Base-by-base conservation (phyloP, 2,888 invertebrate genomes). In the Endomychus coccineus region DNA sequence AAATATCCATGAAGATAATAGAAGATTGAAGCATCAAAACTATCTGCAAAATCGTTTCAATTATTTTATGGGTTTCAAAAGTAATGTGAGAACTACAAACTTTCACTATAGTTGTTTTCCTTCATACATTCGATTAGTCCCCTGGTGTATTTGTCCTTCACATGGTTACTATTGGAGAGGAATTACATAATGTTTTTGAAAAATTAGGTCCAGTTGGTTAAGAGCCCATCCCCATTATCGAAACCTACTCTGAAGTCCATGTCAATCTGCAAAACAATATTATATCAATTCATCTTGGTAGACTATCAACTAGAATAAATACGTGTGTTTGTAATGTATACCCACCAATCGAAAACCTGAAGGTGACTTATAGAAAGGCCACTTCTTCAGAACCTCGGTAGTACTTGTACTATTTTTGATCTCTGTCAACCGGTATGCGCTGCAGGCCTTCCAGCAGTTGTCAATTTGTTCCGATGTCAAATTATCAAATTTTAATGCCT, bases 331-430 rank as follows among this genome's bases (percentile, higher is more conserved):
- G n/a, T n/a, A n/a, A n/a, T n/a, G n/a, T n/a, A n/a, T n/a, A n/a
- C 24, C 10, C 15, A 27, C 27, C 27, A 27, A 9, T 27, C 27
- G 10, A 12, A n/a, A 27, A 14, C 27, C 12, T n/a, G 27, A 11
- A 10, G 27, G 7, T 12, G 10, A 14, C 10, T n/a, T 27, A 12
- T 27, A 27, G 9, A 27, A 27, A n/a, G 12, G 12, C 27, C 27
- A 27, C 7, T 27, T 27, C 15, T 11, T 12, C 3, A 27, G 15
- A 27, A 27, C 15, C 15, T 27, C 27, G 7, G 3, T 15, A 11
- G 27, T 27, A 27, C 15, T 27, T 12, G 7, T 5, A 6, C 6
- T 11, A 3, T 10, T 12, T 9, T 27, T 27, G 4, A 27, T 3
- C 5, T 27, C 11, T 11, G 13, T 10, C 12, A 27, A n/a, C 15